Evolutionary conservation across 2,888 invertebrate species (phyloP), one percentile per base, ranked within the genome.

Genomic region (Hirtodrosophila confusa): DNA sequence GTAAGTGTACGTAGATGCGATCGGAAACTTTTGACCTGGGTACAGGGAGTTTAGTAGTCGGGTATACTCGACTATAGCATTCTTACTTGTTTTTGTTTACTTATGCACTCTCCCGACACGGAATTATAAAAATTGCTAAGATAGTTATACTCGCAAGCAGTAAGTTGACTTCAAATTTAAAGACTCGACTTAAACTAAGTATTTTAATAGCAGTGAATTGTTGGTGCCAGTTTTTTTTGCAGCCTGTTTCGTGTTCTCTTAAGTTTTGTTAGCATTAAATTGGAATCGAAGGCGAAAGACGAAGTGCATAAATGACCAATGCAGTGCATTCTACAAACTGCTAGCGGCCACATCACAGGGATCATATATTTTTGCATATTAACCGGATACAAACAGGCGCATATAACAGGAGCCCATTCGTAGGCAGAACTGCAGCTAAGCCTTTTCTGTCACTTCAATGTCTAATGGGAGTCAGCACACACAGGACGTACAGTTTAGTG

Each of bases 231-330:
- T 37, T 37, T 33, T 17, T 12, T 36, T 31, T 35, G 36, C 23
- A 49, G 54, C 27, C 45, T 39, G 55, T 35, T 35, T 49, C 35
- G 50, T 51, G 37, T 56, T 41, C 41, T 72, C 40, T 37, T 35
- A 49, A 54, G 54, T 40, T 69, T 69, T 58, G 56, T 61, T 58
- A 79, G 72, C 67, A 75, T 79, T 76, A 79, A 76, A 76, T 79
- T 71, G 79, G 67, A 75, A 58, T 57, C 58, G 79, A 66, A 64
- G 57, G 57, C 66, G 60, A 61, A 79, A 66, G 60, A 71, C 60
- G 55, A 75, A 63, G 39, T 66, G 51, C 67, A 61, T 67, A 71
- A 79, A 71, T 76, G 79, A 53, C 60, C 65, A 50, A 65, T 69
- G 69, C 55, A 58, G 67, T 53, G 39, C 27, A 49, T 36, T 55